Evolutionary conservation across 1,140 invertebrate genomes (phyloP).

Genomic region (Drosophila ambigua): DNA sequence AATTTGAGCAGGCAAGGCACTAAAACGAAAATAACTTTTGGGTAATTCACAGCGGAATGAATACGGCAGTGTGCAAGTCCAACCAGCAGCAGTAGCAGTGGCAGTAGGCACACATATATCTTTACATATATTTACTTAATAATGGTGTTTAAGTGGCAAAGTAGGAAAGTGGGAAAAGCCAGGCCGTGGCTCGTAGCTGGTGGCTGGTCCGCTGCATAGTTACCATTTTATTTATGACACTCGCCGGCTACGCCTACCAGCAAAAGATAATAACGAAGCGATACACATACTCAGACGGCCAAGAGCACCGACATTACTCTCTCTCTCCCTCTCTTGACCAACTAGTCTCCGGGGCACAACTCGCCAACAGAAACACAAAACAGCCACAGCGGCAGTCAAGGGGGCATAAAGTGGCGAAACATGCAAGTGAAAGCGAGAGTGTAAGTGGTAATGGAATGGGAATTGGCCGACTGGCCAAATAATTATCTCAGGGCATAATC

Average conservation of each 20-base stretch:
- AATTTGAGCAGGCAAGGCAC: constrained; percentile 60
- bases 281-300: constrained; percentile 7
- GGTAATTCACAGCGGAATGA: constrained; percentile 32
- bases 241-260: constrained; percentile 72
- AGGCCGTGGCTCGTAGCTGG: neutral
- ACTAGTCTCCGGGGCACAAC: constrained; percentile 78
- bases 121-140: constrained; percentile 57
- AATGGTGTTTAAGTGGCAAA: constrained; percentile 66
- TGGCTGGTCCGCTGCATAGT: constrained; percentile 47
- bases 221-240: constrained; percentile 82
- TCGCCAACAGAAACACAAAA: constrained; percentile 58
- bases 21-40: constrained; percentile 37
- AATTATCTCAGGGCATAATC: constrained; percentile 78
- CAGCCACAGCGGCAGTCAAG: constrained; percentile 38
- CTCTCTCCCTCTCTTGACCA: constrained; percentile 29
- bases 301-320: constrained; percentile 5
- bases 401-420: constrained; percentile 71
- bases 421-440: constrained; percentile 54
- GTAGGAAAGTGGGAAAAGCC: neutral
- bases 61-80: no score
- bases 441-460: constrained; percentile 27
- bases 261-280: constrained; percentile 70
- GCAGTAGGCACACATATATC: constrained; percentile 10
- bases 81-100: no score
- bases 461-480: constrained; percentile 56